phyloP scores from a whole-genome alignment of 2,113 vertebrate species.

The Sitta europaea region DNA sequence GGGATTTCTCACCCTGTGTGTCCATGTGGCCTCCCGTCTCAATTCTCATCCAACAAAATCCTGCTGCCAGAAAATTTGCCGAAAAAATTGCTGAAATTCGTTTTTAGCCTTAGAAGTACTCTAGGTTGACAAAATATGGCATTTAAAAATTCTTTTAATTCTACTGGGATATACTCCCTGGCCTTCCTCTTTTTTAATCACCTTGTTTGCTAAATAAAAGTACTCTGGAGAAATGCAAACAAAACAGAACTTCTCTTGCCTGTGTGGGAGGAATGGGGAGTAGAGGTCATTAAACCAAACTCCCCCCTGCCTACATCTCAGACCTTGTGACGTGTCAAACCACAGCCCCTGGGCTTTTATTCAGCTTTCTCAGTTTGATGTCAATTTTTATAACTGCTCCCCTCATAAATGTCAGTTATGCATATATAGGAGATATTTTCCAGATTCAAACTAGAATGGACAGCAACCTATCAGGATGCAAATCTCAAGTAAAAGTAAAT shows the following conservation, averaged over 20 bases:
- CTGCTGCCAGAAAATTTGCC: not conserved
- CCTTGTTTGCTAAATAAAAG: not conserved
- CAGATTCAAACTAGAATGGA: not conserved
- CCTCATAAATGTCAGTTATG: not conserved
- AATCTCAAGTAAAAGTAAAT: not conserved
- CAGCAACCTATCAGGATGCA: not conserved
- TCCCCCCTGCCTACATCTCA: not conserved
- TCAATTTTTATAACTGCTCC: not conserved
- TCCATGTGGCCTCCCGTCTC: not conserved
- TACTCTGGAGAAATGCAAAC: not conserved
- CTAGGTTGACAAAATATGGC: not conserved
- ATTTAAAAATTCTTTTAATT: not conserved
- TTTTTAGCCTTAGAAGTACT: not conserved
- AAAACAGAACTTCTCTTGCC: not conserved
- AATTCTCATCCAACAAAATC: not conserved
- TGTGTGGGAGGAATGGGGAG: not conserved
- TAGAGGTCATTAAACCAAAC: not conserved
- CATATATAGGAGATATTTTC: not conserved
- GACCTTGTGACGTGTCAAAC: not conserved
- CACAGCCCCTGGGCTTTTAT: not conserved
- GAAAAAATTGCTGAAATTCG: not conserved
- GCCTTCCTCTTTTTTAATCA: not conserved
- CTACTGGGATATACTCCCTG: not conserved
- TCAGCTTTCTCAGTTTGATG: not conserved
- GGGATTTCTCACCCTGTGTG: fast-evolving